A percentile compares a stretch with the other conserved stretches of the same genome.
phyloP scores from a whole-genome alignment of 2,888 invertebrate species.

The Andrena trimmerana region DNA sequence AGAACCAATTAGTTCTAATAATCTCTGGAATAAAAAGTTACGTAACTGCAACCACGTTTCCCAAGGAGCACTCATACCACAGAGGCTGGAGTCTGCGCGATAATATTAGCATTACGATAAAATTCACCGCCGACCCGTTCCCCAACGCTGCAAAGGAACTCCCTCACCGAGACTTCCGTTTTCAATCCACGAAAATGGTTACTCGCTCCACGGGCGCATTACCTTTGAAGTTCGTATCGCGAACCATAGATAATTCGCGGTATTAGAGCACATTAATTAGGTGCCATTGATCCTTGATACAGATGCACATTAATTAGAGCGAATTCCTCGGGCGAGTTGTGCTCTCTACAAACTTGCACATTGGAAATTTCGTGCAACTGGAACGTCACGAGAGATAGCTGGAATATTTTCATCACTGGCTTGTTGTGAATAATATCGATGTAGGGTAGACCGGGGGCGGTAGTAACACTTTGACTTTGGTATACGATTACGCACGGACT shows the following conservation, averaged over 20 bases:
- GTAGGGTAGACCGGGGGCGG: no score
- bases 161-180: background rate
- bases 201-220: background rate
- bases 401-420: no score
- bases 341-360: background rate
- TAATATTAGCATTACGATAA: background rate
- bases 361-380: conserved; percentile 1
- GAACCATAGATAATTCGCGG: conserved; percentile 8
- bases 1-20: conserved; percentile 13
- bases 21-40: conserved; percentile 6
- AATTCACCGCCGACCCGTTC: background rate
- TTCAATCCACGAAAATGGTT: background rate
- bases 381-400: background rate
- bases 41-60: background rate
- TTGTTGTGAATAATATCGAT: no score
- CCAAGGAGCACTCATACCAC: background rate
- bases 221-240: background rate
- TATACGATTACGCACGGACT: no score
- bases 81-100: background rate
- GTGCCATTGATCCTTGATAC: conserved; percentile 26
- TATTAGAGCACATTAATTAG: conserved; percentile 30
- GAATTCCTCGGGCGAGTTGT: conserved; percentile 15
- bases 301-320: conserved; percentile 34
- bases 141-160: background rate
- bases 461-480: no score